Conservation (phyloP, 2,113 vertebrate species). For the Leptobrachium leishanense region DNA sequence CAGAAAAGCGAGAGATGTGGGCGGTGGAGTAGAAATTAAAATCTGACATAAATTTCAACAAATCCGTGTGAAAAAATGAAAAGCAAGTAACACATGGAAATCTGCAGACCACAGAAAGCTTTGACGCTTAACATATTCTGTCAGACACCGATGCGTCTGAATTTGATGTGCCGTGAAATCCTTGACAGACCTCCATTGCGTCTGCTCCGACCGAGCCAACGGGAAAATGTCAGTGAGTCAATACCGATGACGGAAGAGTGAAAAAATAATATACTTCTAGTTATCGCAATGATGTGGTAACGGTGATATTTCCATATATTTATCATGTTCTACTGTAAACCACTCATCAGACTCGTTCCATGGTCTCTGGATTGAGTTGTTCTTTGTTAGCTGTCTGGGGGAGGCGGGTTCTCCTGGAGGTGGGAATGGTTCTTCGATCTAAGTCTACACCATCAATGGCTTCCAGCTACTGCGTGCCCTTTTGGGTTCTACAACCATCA, state of each 20-base stretch:
- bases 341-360: too few relatives aligned
- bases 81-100: neutral
- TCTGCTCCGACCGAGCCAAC: neutral
- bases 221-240: neutral
- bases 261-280: too few relatives aligned
- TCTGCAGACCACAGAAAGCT: neutral
- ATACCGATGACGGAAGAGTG: neutral
- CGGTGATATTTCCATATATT: too few relatives aligned
- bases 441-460: too few relatives aligned
- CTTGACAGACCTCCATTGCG: neutral
- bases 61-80: slow-evolving; percentile 2
- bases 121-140: neutral
- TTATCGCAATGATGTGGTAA: too few relatives aligned
- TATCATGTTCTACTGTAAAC: too few relatives aligned
- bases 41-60: slow-evolving; percentile 8
- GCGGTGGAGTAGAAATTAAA: slow-evolving; percentile 12
- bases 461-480: too few relatives aligned
- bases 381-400: too few relatives aligned
- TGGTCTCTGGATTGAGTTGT: too few relatives aligned
- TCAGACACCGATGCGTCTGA: neutral
- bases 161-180: neutral
- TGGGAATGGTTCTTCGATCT: too few relatives aligned
- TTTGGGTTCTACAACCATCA: too few relatives aligned
- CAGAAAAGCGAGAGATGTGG: slow-evolving; percentile 1
- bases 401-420: too few relatives aligned